These are phyloP conservation scores for Capricornis sumatraensis DNA, from an alignment of 2,113 vertebrate genomes.

Conservation along the genomic window DNA sequence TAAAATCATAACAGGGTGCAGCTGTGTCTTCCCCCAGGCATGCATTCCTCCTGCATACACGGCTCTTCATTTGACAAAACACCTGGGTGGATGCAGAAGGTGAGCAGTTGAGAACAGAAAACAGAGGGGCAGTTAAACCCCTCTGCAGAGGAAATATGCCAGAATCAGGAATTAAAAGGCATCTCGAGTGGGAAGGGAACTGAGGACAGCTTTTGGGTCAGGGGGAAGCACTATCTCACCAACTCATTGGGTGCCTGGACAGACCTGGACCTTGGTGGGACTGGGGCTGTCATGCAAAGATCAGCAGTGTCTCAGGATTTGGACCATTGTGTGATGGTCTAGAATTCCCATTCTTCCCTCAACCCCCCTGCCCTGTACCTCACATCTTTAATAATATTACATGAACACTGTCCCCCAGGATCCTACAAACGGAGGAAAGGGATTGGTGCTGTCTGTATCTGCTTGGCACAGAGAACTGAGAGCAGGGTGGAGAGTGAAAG, in stretches of 20 bases:
- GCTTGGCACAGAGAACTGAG: background rate
- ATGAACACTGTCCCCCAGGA: background rate
- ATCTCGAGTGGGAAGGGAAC: background rate
- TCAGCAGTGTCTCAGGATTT: background rate
- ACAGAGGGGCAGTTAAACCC: constrained; percentile 1
- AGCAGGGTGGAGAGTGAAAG: background rate
- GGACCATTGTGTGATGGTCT: background rate
- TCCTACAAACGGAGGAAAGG: background rate
- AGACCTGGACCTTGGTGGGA: background rate
- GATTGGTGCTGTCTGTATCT: background rate
- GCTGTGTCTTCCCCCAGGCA: constrained; percentile 9
- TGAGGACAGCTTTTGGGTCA: background rate
- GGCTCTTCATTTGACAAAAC: constrained; percentile 44
- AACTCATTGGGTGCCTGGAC: background rate
- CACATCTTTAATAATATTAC: background rate
- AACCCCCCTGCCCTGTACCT: background rate
- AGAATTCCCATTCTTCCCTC: background rate
- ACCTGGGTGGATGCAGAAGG: constrained; percentile 31
- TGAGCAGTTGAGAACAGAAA: background rate
- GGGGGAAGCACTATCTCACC: background rate
- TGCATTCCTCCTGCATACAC: constrained; percentile 22
- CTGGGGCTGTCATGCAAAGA: background rate
- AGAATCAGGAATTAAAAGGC: background rate
- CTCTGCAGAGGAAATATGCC: background rate
- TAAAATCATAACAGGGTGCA: constrained; percentile 26